Percentiles rank a stretch among this genome's conserved stretches.
phyloP scores from a whole-genome alignment of 2,888 invertebrate genomes.

The Chelonus formosanus region DNA sequence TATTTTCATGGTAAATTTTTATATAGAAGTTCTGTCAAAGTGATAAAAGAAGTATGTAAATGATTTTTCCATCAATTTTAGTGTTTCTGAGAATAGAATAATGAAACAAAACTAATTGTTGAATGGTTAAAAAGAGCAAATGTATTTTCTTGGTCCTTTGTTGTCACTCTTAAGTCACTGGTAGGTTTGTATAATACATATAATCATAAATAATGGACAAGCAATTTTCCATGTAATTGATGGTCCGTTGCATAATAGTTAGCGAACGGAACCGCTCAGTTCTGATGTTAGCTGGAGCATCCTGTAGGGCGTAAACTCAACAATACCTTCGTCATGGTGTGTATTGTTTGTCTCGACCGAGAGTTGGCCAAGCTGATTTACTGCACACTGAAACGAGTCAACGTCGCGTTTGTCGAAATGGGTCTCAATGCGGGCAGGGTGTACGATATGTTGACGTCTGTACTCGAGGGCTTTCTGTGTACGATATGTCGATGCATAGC shows the following conservation, averaged over 20 bases:
- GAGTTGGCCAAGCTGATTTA: conserved; percentile 59
- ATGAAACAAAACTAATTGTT: too few relatives aligned
- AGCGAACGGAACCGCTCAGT: conserved; percentile 41
- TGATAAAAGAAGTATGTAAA: too few relatives aligned
- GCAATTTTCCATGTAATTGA: conserved; percentile 64
- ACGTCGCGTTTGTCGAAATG: conserved; percentile 20
- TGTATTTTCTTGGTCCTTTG: not conserved
- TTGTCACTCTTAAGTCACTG: conserved; percentile 20
- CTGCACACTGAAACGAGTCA: conserved; percentile 45
- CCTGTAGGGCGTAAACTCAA: conserved; percentile 62
- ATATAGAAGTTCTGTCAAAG: too few relatives aligned
- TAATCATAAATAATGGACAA: conserved; percentile 49
- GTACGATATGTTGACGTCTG: conserved; percentile 6
- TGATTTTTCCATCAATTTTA: too few relatives aligned
- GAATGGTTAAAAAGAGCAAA: too few relatives aligned
- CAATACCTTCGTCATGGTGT: conserved; percentile 62
- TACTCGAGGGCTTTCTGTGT: conserved; percentile 4
- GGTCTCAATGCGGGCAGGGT: conserved; percentile 22
- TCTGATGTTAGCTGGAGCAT: conserved; percentile 36
- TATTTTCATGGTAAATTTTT: too few relatives aligned
- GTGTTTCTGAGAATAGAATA: too few relatives aligned
- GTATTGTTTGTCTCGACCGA: conserved; percentile 60
- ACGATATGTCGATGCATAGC: conserved; percentile 35
- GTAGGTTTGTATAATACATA: conserved; percentile 3
- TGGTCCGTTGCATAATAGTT: conserved; percentile 56